phyloP scores from a whole-genome alignment of 2,888 invertebrate species.

The Alcis repandata region DNA sequence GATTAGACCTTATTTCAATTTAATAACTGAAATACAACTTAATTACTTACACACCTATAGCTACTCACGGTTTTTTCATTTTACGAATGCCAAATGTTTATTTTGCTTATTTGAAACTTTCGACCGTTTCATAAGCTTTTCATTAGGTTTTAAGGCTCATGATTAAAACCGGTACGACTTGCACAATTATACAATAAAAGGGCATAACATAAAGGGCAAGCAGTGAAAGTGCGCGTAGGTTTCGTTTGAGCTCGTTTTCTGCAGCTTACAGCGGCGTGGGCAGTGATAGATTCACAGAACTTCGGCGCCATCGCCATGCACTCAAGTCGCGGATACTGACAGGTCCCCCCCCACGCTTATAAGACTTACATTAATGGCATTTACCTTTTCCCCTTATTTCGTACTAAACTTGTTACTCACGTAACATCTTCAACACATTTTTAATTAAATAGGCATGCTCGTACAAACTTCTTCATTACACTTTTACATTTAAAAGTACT shows the following conservation, averaged over 20 bases:
- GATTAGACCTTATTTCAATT: slow-evolving; percentile 58
- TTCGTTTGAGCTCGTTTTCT: slow-evolving; percentile 37
- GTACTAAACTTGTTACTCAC: slow-evolving; percentile 10
- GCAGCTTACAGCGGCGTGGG: slow-evolving; percentile 39
- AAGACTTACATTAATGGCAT: slow-evolving; percentile 34
- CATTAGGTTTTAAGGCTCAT: neutral
- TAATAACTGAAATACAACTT: slow-evolving; percentile 53
- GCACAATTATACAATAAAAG: slow-evolving; percentile 33
- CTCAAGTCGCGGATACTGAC: slow-evolving; percentile 27
- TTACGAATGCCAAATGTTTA: slow-evolving; percentile 13
- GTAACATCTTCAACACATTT: slow-evolving; percentile 5
- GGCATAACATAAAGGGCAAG: slow-evolving; percentile 48
- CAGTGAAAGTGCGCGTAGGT: slow-evolving; percentile 50
- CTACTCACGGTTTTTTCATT: slow-evolving; percentile 31
- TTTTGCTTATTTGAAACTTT: slow-evolving; percentile 33
- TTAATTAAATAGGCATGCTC: slow-evolving; percentile 22
- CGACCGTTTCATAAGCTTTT: slow-evolving; percentile 9
- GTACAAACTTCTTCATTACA: slow-evolving; percentile 21
- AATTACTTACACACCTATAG: slow-evolving; percentile 49
- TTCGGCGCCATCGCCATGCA: slow-evolving; percentile 38
- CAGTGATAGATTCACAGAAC: slow-evolving; percentile 40
- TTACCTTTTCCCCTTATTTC: slow-evolving; percentile 7
- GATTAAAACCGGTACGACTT: slow-evolving; percentile 21
- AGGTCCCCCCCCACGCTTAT: slow-evolving; percentile 37
- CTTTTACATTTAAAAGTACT: slow-evolving; percentile 26